Evolutionary conservation across 2,797 vertebrate genomes (phyloP).

Genomic region (Bucorvus abyssinicus): DNA sequence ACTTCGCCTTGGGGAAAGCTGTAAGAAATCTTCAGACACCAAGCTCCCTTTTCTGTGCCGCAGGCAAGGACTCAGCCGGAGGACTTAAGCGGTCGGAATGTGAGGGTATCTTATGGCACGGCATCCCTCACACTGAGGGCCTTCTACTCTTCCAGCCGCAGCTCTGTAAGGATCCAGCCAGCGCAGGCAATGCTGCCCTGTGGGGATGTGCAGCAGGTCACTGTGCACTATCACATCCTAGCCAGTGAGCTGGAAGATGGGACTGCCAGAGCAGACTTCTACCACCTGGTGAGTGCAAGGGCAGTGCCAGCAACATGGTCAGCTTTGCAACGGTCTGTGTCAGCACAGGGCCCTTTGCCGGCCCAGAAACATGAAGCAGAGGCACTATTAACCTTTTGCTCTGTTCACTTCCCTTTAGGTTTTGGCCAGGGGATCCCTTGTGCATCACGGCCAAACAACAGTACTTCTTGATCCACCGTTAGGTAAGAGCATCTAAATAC

Average conservation of each 20-base stretch:
- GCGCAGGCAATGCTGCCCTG: not conserved
- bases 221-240: not conserved
- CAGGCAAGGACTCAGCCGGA: not conserved
- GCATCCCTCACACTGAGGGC: not conserved
- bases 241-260: not conserved
- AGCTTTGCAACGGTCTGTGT: fast-evolving
- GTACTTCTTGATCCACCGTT: not conserved
- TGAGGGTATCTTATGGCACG: not conserved
- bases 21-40: not conserved
- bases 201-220: not conserved
- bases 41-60: not conserved
- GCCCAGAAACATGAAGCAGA: not conserved
- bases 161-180: slow-evolving; percentile 25
- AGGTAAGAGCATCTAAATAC: slow-evolving; percentile 14
- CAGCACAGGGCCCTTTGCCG: not conserved
- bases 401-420: slow-evolving; percentile 3
- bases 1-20: not conserved
- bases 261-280: not conserved
- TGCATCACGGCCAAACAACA: slow-evolving; percentile 19
- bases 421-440: slow-evolving; percentile 57
- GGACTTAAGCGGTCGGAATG: fast-evolving
- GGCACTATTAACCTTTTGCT: not conserved
- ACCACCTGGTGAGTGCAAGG: slow-evolving; percentile 37
- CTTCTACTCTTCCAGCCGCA: slow-evolving; percentile 47
- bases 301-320: fast-evolving